Percentiles rank a stretch among this genome's conserved stretches.
phyloP scores from a whole-genome alignment of 2,888 invertebrate genomes.

The Lycophotia porphyrea region DNA sequence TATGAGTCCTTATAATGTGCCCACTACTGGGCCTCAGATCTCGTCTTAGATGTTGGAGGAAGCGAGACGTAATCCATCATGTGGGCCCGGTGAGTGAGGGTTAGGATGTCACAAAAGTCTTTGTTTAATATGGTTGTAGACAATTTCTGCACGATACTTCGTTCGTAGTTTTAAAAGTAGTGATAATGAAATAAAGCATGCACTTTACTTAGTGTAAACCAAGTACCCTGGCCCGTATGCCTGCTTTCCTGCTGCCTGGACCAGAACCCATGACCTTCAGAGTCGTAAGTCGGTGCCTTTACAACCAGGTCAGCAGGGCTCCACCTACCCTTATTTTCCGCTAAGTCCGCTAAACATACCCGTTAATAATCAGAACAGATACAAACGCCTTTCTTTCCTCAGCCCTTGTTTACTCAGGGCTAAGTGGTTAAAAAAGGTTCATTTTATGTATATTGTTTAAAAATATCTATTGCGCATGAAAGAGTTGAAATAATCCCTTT shows the following conservation, averaged over 20 bases:
- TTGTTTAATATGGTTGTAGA: conserved; percentile 10
- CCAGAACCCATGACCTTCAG: neutral
- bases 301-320: neutral
- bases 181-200: neutral
- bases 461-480: conserved; percentile 4
- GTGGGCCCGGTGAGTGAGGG: conserved; percentile 1
- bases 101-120: neutral
- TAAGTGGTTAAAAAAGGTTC: neutral
- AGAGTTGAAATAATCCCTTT: conserved; percentile 33
- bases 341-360: neutral
- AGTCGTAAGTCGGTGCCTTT: neutral
- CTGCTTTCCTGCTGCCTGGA: neutral
- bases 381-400: neutral
- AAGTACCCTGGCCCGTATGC: no score
- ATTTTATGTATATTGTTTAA: neutral
- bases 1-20: conserved; percentile 16
- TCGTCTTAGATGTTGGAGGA: neutral
- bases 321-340: neutral
- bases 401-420: neutral
- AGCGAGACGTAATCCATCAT: conserved; percentile 11
- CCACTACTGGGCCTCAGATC: conserved; percentile 13
- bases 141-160: neutral
- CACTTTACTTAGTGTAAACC: neutral
- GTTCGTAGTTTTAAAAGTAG: neutral
- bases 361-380: neutral